Evolutionary conservation across 1,140 invertebrate species (phyloP).

Genomic region (Latrodectus geometricus): DNA sequence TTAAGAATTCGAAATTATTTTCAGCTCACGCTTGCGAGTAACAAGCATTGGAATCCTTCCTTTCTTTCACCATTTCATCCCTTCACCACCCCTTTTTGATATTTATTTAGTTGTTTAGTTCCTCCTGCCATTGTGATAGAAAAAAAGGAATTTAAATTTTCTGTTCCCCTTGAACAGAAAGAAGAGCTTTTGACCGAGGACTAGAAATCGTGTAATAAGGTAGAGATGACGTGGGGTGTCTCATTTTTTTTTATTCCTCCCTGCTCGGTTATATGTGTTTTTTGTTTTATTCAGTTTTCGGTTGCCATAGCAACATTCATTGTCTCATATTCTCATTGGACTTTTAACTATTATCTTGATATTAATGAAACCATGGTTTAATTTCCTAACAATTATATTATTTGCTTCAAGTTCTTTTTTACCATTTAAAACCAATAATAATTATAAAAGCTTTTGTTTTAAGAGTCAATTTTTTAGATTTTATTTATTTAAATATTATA

Average conservation of each 20-base stretch:
- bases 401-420: no score
- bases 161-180: neutral
- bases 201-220: conserved; percentile 20
- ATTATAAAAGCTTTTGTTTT: no score
- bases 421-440: no score
- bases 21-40: conserved; percentile 8
- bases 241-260: conserved; percentile 4
- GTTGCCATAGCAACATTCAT: neutral
- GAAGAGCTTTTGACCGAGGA: neutral
- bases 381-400: no score
- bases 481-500: no score
- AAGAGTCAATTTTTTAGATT: no score
- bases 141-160: conserved; percentile 12
- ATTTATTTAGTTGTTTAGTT: conserved; percentile 17
- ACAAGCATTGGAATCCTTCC: conserved; percentile 19
- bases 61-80: neutral
- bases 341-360: no score
- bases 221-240: neutral
- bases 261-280: neutral
- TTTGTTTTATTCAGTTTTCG: neutral
- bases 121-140: neutral
- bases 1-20: conserved; percentile 55
- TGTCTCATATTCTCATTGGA: no score
- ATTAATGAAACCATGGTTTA: no score
- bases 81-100: neutral